Conservation (phyloP, 1,140 invertebrate species). For the Drosophila orosa region DNA sequence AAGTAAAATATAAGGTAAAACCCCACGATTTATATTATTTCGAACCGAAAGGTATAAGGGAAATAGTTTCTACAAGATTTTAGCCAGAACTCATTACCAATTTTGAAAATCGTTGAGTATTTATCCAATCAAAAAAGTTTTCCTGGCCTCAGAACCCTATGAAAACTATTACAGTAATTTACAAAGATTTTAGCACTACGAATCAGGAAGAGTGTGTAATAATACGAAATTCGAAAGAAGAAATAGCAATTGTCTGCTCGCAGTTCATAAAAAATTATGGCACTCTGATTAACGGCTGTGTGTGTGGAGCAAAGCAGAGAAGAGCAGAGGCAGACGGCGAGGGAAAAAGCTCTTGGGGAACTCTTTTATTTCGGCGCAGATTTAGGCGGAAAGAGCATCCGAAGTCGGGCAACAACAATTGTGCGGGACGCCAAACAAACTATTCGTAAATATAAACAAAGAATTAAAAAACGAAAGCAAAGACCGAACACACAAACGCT, state of each 20-base stretch:
- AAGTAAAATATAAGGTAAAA: not conserved
- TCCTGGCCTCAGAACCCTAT: not conserved
- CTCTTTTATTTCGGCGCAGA: slow-evolving; percentile 17
- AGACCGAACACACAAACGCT: slow-evolving; percentile 34
- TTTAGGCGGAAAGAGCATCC: slow-evolving; percentile 31
- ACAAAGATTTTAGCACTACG: not conserved
- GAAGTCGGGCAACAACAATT: slow-evolving; percentile 44
- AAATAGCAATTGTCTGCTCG: slow-evolving; percentile 5
- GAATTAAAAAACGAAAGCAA: slow-evolving; percentile 62
- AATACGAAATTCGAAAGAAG: slow-evolving; percentile 15
- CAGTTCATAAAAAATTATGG: slow-evolving; percentile 31
- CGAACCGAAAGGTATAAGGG: not conserved
- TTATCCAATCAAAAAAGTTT: not conserved
- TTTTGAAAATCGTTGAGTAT: not conserved
- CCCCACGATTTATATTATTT: not conserved
- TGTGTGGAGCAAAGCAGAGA: slow-evolving; percentile 5
- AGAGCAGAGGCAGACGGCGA: slow-evolving; percentile 3
- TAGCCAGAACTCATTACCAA: not conserved
- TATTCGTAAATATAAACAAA: slow-evolving; percentile 79
- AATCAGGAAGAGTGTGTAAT: not conserved
- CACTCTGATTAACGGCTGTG: slow-evolving; percentile 39
- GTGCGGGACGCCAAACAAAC: slow-evolving; percentile 62
- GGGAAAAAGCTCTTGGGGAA: slow-evolving; percentile 9
- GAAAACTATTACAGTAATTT: not conserved
- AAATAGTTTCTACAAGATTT: too few species aligned